These are phyloP conservation scores for Mycalesis mineus DNA, from an alignment of 2,888 invertebrate genomes.

Conservation along the genomic window DNA sequence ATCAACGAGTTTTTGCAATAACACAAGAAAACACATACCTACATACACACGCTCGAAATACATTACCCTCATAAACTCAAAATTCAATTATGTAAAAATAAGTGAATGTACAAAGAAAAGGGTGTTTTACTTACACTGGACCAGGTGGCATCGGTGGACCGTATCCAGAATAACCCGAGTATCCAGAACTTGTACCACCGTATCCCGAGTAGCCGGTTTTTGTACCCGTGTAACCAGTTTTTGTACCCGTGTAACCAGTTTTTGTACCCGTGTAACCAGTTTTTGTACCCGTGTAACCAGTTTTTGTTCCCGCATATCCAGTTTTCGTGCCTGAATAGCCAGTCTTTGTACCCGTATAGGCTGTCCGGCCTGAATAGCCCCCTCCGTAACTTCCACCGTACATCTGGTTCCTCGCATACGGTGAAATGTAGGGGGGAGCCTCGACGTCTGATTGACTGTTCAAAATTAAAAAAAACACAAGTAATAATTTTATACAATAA, in stretches of 20 bases:
- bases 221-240: slow-evolving; percentile 35
- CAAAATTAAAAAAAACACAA: no score
- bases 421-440: slow-evolving; percentile 57
- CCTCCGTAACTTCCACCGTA: slow-evolving; percentile 25
- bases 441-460: slow-evolving; percentile 64
- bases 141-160: background rate
- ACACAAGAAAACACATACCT: no score
- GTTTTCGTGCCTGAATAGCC: slow-evolving; percentile 31
- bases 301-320: slow-evolving; percentile 34
- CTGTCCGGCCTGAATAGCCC: background rate
- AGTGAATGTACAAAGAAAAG: no score
- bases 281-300: slow-evolving; percentile 32
- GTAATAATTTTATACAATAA: no score
- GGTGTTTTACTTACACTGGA: slow-evolving; percentile 1
- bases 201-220: slow-evolving; percentile 33
- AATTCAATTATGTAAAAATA: no score
- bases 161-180: slow-evolving; percentile 29
- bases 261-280: slow-evolving; percentile 33
- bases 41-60: no score
- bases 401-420: slow-evolving; percentile 44
- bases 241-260: slow-evolving; percentile 38
- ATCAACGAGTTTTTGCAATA: no score
- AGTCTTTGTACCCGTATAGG: background rate
- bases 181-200: slow-evolving; percentile 31
- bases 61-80: no score